A percentile compares a stretch with the other conserved stretches of the same genome.
Conservation (phyloP, 2,888 invertebrate genomes). For the Cheilosia scutellata region DNA sequence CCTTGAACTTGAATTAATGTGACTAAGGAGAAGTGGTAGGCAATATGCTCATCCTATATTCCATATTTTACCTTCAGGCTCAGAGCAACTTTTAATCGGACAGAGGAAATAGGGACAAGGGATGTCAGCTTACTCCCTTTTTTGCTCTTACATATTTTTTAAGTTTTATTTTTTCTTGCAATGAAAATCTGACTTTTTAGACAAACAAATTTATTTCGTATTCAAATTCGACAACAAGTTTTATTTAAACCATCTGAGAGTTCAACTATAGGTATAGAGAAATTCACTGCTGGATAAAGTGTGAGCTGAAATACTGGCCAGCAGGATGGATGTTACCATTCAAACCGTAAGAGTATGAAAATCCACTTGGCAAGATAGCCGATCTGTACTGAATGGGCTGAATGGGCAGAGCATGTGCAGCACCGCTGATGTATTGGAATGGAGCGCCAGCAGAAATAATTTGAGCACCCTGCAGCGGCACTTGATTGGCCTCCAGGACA, state of each 20-base stretch:
- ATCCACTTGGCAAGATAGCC: conserved; percentile 57
- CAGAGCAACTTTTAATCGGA: too few species aligned
- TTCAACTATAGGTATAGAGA: neutral
- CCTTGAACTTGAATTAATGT: too few species aligned
- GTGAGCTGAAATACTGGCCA: conserved; percentile 56
- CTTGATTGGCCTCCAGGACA: conserved; percentile 53
- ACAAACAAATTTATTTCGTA: conserved; percentile 56
- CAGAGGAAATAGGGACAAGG: too few species aligned
- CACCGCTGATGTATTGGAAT: conserved; percentile 49
- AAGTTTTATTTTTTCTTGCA: too few species aligned
- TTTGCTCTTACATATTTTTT: too few species aligned
- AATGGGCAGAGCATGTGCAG: conserved; percentile 18
- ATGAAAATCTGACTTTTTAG: conserved; percentile 18
- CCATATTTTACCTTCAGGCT: too few species aligned
- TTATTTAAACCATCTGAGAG: conserved; percentile 61
- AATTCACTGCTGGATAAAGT: conserved; percentile 63
- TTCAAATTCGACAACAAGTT: conserved; percentile 70
- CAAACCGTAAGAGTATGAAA: conserved; percentile 64
- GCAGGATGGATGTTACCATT: conserved; percentile 44
- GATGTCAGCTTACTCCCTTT: too few species aligned
- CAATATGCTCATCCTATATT: too few species aligned
- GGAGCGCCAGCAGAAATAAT: conserved; percentile 39
- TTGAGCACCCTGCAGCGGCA: conserved; percentile 31
- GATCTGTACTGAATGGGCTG: conserved; percentile 55
- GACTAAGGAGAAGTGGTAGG: too few species aligned